Conservation (phyloP, 2,888 invertebrate genomes). For the Augochlorella aurata region DNA sequence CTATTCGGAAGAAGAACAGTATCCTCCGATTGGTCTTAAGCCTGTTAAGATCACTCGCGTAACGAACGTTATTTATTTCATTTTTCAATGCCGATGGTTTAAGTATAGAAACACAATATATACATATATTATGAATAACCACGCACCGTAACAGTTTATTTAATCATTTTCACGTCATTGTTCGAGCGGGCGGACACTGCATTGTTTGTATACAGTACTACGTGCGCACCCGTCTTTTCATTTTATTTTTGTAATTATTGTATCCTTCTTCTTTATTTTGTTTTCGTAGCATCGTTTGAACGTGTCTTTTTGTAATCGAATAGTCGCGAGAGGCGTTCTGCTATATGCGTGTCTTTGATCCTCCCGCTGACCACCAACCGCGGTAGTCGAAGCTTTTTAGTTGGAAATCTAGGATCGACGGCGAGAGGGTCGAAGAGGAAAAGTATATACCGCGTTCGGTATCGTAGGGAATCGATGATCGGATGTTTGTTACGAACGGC, state of each 20-base stretch:
- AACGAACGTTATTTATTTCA: conserved; percentile 21
- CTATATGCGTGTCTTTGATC: conserved; percentile 9
- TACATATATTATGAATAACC: conserved; percentile 17
- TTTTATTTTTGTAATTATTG: conserved; percentile 21
- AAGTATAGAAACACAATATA: background rate
- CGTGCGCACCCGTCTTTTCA: conserved; percentile 24
- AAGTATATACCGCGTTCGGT: background rate
- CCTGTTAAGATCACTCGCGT: conserved; percentile 41
- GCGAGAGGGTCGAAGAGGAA: conserved; percentile 20
- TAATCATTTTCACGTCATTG: conserved; percentile 23
- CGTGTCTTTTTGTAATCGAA: conserved; percentile 14
- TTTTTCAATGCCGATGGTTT: conserved; percentile 17
- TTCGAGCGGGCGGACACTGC: conserved; percentile 17
- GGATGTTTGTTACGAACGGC: conserved; percentile 10
- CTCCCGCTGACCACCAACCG: conserved; percentile 3
- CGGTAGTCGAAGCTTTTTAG: background rate
- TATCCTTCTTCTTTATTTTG: background rate
- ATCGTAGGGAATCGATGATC: background rate
- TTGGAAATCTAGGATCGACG: background rate
- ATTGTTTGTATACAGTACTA: conserved; percentile 10
- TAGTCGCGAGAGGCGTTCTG: conserved; percentile 1
- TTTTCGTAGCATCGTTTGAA: background rate
- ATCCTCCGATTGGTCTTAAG: conserved; percentile 21
- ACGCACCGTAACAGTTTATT: conserved; percentile 23
- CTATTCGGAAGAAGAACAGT: conserved; percentile 24